Base-by-base conservation (phyloP, 1,140 invertebrate genomes). In the Dryas iulia region DNA sequence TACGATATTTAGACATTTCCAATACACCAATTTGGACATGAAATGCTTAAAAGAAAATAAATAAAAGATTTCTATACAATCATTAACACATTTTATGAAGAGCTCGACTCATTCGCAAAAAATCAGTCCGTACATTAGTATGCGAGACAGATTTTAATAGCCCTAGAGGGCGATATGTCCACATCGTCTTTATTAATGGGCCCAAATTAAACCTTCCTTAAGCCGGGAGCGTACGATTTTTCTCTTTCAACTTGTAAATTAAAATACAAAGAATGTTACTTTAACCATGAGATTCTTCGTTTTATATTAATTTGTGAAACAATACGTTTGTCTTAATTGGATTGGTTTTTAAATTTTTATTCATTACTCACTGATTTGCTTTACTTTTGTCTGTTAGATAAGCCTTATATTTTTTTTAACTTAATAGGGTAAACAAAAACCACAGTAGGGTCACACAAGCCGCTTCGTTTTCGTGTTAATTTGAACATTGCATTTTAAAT, bases 171-270 rank as follows among this genome's bases (percentile, higher is more conserved):
- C 79, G 78, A 84, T 77, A 67, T 74, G 76, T 84, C 74, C 79
- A 79, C 78, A 84, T 85, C 83, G 83, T 84, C 76, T 82, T 83
- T 85, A 87, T 87, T 89, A 87, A 90, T 87, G 82, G 54, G 68
- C 67, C 78, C 86, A 87, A 89, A 89, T 90, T 87, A 87, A 87
- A 78, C 60, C 77, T 77, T 76, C 79, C 82, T 83, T 76, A 75
- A 78, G 75, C 77, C 70, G 63, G 73, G 76, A 72, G 69, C 77
- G 71, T 47, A 73, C 81, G 76, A 88, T 87, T 85, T 88, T 88
- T 90, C 81, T 86, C 76, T 76, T 78, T 82, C 78, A 80, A 68
- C 67, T 76, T 56, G 71, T 72, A 87, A 90, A 87, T 89, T 87
- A 82, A 58, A 83, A 81, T 81, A 87, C 86, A 86, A 62, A 76